Conservation (phyloP, 2,888 invertebrate species). For the Acronicta psi region DNA sequence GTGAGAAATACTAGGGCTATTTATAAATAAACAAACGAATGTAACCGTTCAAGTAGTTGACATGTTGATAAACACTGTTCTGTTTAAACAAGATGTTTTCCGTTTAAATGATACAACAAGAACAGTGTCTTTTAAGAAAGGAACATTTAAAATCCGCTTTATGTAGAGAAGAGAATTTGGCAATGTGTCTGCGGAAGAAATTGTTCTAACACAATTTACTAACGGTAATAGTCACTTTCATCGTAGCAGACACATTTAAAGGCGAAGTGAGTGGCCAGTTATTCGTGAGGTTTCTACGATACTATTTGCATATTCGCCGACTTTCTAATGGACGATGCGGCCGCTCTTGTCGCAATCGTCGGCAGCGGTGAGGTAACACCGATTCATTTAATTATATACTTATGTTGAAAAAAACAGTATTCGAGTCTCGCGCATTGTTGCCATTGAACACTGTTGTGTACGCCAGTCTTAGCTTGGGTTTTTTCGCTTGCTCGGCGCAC, state of each 20-base stretch:
- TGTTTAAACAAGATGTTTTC: conserved; percentile 73
- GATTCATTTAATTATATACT: conserved; percentile 85
- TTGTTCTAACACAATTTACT: conserved; percentile 84
- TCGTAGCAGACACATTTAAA: conserved; percentile 87
- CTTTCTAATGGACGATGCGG: conserved; percentile 89
- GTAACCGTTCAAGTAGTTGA: conserved; percentile 68
- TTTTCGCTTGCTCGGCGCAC: conserved; percentile 68
- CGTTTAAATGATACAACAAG: conserved; percentile 64
- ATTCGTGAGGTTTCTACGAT: conserved; percentile 89
- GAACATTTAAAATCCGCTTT: conserved; percentile 50
- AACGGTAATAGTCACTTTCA: conserved; percentile 88
- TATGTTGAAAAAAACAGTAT: conserved; percentile 76
- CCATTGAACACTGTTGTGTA: conserved; percentile 70
- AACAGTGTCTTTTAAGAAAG: conserved; percentile 56
- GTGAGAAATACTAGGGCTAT: conserved; percentile 71
- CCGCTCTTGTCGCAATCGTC: conserved; percentile 87
- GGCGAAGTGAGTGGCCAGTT: conserved; percentile 88
- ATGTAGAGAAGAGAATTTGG: conserved; percentile 66
- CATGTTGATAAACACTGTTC: conserved; percentile 76
- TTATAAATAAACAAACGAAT: conserved; percentile 74
- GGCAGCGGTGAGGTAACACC: conserved; percentile 85
- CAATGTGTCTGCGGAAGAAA: conserved; percentile 75
- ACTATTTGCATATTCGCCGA: conserved; percentile 89
- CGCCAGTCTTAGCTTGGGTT: conserved; percentile 68
- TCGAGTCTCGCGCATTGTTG: conserved; percentile 78